Evolutionary conservation across 2,888 invertebrate genomes (phyloP).

Genomic region (Escarpia spicata): DNA sequence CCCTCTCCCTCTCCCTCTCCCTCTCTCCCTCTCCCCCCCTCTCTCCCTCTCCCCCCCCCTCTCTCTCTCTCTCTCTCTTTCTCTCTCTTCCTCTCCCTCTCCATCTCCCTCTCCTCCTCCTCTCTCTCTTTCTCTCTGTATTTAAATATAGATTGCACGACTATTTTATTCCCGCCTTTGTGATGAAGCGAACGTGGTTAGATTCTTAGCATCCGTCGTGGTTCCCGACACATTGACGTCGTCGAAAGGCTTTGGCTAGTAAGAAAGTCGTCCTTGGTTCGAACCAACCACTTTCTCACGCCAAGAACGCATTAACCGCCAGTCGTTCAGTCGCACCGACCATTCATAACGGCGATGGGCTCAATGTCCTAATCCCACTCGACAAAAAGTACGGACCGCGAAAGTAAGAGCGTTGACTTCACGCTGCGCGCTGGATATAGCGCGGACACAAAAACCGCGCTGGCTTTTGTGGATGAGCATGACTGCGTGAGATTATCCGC

Average conservation of each 20-base stretch:
- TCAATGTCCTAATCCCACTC: not conserved
- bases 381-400: not conserved
- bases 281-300: not conserved
- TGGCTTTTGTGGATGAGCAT: not conserved
- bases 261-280: not conserved
- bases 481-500: not conserved
- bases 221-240: not conserved
- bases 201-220: not conserved
- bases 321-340: not conserved
- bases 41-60: too few relatives aligned
- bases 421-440: not conserved
- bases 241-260: not conserved
- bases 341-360: not conserved
- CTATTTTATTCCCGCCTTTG: not conserved
- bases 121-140: too few relatives aligned
- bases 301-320: not conserved
- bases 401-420: not conserved
- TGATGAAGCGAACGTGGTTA: not conserved
- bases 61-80: too few relatives aligned
- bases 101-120: too few relatives aligned
- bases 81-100: too few relatives aligned
- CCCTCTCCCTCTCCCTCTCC: too few relatives aligned
- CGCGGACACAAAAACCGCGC: not conserved
- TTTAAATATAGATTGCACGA: not conserved
- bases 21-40: too few relatives aligned